Evolutionary conservation across 2,797 vertebrate species (phyloP), one percentile per base, ranked within the genome.

Genomic region (Anguilla obscura): DNA sequence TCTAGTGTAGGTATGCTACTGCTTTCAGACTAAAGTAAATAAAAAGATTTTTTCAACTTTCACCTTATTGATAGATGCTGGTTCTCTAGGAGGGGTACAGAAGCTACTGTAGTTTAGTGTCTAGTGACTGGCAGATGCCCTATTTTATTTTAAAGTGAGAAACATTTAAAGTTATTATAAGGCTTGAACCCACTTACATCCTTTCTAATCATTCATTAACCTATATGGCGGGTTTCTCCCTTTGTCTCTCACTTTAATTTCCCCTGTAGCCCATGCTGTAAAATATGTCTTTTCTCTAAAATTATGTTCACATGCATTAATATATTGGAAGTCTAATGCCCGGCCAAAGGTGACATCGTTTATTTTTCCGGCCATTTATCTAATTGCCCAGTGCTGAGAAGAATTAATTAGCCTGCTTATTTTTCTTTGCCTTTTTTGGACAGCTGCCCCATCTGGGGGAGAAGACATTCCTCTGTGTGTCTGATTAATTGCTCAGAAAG

Each of bases 391-490:
- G 97, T 97, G 97, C 98, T 97, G 97, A 98, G 98, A 98, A 98
- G 97, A 99, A 99, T 99, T 98, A 98, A 99, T 99, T 99, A 99
- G 97, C 97, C 97, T 90, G 96, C 97, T 98, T 98, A 98, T 98
- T 98, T 99, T 98, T 96, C 97, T 97, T 95, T 95, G 94, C 93
- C 30, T 79, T 76, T 97, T 98, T 97, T 97, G 95, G 96, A 97
- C 96, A 96, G 95, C 95, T 97, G 98, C 96, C 97, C 98, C 97
- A 98, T 98, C 98, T 99, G 98, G 97, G 97, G 96, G 96, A 40
- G 74, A 95, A 97, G 97, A 97, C 97, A 97, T 97, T 98, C 97
- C 97, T 98, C 94, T 93, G 96, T 97, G 97, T 96, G 96, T 96
- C 97, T 99, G 98, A 98, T 98, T 98, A 97, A 99, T 99, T 96